These are phyloP conservation scores for Heliothis subflexa DNA, from an alignment of 1,140 invertebrate genomes.

Conservation along the genomic window DNA sequence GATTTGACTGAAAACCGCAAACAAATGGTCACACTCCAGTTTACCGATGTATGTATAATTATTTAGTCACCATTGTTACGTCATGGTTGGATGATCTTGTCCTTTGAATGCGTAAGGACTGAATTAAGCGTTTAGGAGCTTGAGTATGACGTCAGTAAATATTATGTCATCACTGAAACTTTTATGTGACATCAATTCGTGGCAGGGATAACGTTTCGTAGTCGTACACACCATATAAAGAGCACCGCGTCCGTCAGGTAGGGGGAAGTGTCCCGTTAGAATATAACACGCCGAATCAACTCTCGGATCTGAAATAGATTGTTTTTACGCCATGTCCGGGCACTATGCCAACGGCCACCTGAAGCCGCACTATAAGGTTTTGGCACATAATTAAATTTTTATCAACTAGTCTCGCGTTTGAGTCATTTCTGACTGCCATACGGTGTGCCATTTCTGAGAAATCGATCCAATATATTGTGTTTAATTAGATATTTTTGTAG, in stretches of 20 bases:
- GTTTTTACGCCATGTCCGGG: slow-evolving; percentile 81
- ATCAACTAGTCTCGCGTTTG: slow-evolving; percentile 53
- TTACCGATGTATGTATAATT: slow-evolving; percentile 5
- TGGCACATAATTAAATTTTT: slow-evolving; percentile 75
- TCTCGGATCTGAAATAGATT: slow-evolving; percentile 82
- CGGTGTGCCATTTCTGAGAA: slow-evolving; percentile 12
- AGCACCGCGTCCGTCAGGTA: slow-evolving; percentile 28
- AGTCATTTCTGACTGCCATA: slow-evolving; percentile 35
- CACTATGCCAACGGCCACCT: slow-evolving; percentile 77
- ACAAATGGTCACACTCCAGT: slow-evolving; percentile 19
- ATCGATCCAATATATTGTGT: slow-evolving; percentile 1
- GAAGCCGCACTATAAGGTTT: slow-evolving; percentile 71
- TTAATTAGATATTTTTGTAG: background rate
- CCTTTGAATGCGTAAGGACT: background rate
- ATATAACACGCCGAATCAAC: slow-evolving; percentile 68
- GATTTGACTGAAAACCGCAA: slow-evolving; percentile 57
- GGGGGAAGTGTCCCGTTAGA: slow-evolving; percentile 61
- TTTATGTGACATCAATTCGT: slow-evolving; percentile 7
- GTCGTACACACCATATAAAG: slow-evolving; percentile 24
- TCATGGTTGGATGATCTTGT: slow-evolving; percentile 33
- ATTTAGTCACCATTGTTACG: slow-evolving; percentile 14
- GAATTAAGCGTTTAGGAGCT: slow-evolving; percentile 1
- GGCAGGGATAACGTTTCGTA: slow-evolving; percentile 14
- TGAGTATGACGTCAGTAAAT: slow-evolving; percentile 1
- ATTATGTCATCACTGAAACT: slow-evolving; percentile 20